Percentiles rank a stretch among this genome's conserved stretches.
Conservation (phyloP, 2,113 vertebrate genomes). For the Perca flavescens region DNA sequence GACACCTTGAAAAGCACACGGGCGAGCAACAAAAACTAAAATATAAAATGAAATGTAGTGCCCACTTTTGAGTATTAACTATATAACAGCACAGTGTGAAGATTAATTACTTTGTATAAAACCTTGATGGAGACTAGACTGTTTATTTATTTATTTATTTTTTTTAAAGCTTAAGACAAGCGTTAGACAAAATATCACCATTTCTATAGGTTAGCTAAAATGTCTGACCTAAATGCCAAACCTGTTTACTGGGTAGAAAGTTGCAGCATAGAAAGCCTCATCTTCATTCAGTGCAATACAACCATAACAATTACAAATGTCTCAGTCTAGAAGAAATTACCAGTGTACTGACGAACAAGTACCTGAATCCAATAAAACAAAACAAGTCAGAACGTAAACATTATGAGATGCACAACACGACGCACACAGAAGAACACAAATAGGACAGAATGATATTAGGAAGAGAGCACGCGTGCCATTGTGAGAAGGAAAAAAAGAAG, state of each 20-base stretch:
- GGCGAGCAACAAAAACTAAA: constrained; percentile 42
- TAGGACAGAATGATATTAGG: constrained; percentile 28
- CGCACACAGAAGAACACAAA: constrained; percentile 27
- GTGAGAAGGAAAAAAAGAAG: constrained; percentile 31
- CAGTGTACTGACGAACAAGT: constrained; percentile 1
- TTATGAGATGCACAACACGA: constrained; percentile 40
- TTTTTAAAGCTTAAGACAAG: constrained; percentile 4
- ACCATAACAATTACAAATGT: constrained; percentile 10
- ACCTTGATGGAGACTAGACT: not conserved
- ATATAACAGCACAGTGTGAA: constrained; percentile 7
- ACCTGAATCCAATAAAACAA: constrained; percentile 11
- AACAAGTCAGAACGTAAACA: constrained; percentile 26
- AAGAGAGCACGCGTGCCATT: constrained; percentile 27
- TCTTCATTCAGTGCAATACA: not conserved
- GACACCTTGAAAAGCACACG: constrained; percentile 74
- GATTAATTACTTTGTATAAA: not conserved
- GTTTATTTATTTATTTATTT: not conserved
- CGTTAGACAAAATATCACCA: not conserved
- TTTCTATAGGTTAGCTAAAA: not conserved
- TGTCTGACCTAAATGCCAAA: constrained; percentile 11
- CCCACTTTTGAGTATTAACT: constrained; percentile 2
- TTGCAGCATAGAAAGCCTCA: constrained; percentile 4
- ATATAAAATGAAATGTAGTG: not conserved
- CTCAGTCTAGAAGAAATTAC: not conserved
- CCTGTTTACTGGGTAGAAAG: not conserved